Conservation (phyloP, 2,797 vertebrate species). For the Pseudochaenichthys georgianus region DNA sequence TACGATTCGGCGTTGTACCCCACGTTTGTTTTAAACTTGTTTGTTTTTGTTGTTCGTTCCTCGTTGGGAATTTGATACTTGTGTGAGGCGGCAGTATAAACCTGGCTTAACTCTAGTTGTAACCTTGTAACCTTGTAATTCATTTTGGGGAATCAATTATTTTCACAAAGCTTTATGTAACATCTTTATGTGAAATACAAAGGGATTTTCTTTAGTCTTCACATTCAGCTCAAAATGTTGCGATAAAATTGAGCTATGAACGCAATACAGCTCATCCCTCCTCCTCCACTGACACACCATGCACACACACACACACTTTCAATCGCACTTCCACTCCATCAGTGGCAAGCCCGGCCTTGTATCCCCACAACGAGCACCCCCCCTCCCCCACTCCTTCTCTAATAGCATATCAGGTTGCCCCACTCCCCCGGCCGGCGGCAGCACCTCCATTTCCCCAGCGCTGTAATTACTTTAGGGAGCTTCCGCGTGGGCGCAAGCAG, state of each 20-base stretch:
- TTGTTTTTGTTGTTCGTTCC: no score
- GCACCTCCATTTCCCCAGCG: conserved; percentile 81
- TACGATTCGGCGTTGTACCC: no score
- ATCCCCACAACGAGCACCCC: conserved; percentile 50
- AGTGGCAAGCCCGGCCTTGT: conserved; percentile 66
- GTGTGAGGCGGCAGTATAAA: background rate
- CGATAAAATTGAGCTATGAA: conserved; percentile 35
- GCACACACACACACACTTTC: conserved; percentile 36
- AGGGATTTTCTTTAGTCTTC: background rate
- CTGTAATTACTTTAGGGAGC: conserved; percentile 86
- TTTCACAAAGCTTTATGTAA: background rate
- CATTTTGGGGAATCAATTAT: background rate
- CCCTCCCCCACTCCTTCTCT: conserved; percentile 54
- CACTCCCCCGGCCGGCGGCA: conserved; percentile 71
- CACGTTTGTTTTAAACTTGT: no score
- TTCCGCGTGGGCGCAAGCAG: conserved; percentile 63
- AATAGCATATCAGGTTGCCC: conserved; percentile 86
- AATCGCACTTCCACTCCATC: conserved; percentile 69
- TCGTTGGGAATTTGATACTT: conserved; percentile 1
- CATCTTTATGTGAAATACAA: background rate
- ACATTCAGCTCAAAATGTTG: conserved; percentile 32
- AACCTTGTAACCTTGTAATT: no score
- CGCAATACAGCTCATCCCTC: conserved; percentile 14
- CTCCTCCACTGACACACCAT: conserved; percentile 7
- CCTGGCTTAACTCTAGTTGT: background rate